Evolutionary conservation across 2,888 invertebrate species (phyloP), one percentile per base, ranked within the genome.

Genomic region (Portevinia maculata): DNA sequence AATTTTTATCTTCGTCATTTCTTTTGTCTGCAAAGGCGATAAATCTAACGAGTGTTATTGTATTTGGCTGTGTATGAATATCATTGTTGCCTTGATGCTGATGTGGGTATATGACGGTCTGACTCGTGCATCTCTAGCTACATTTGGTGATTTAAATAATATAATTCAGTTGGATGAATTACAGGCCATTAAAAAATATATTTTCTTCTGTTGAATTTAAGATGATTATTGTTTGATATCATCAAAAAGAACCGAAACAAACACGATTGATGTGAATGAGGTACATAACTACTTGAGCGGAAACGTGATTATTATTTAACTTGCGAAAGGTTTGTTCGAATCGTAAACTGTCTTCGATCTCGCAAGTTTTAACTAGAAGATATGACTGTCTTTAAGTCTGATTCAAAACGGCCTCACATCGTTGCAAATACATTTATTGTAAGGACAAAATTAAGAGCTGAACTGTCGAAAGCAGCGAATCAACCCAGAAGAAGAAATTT

Each of bases 11-110:
- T 64, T 81, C 70, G 75, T 81, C 75, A 64, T 81, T 70, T 65
- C 70, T 81, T 81, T 81, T 81, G 70, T 81, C 81, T 75, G 75
- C 75, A 81, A 59, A 75, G 48, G 70, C 81, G 69, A 81, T 81
- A 81, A 70, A 81, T 81, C 75, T 70, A 81, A 81, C 81, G 70
- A 75, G 70, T 75, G 81, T 81, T 64, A 65, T 75, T 65, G 70
- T 70, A 75, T 75, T 62, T 74, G 50, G 39, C 55, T 19, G 50
- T 2, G 13, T 13, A 13, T 6, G 15, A 17, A 81, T 70, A 59
- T 65, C 75, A 62, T 74, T 79, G 67, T 70, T 39, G 52, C 53
- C 52, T 53, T 21, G 6, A 19, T 37, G 21, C 15, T 62, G 67
- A 73, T 65, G 70, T 75, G 15, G 28, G 7, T 62, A 21, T 44